phyloP scores from a whole-genome alignment of 2,113 vertebrate species.

The Vicugna pacos region DNA sequence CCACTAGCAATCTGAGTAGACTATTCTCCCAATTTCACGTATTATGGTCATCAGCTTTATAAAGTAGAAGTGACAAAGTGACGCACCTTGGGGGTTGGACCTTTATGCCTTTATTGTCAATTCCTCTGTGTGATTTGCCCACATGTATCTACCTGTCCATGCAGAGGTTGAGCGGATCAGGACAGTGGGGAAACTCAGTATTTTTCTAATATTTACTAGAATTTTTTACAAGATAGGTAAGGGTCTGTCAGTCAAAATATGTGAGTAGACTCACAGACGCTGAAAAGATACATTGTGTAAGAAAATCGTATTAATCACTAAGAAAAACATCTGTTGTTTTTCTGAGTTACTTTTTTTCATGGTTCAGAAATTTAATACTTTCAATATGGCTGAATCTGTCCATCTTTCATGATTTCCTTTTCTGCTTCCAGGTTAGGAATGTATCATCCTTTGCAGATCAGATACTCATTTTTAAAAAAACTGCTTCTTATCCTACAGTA shows the following conservation, averaged over 20 bases:
- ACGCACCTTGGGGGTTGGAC: not conserved
- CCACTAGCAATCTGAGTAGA: not conserved
- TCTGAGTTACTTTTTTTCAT: not conserved
- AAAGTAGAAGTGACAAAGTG: not conserved
- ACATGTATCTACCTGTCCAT: too few species aligned
- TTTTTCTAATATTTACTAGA: not conserved
- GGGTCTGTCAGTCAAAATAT: not conserved
- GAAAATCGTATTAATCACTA: not conserved
- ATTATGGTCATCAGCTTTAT: not conserved
- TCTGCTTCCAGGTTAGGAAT: not conserved
- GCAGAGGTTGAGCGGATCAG: not conserved
- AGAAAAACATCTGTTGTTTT: conserved; percentile 43
- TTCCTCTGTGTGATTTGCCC: not conserved
- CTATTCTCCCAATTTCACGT: not conserved
- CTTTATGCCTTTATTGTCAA: not conserved
- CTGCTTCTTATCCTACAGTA: not conserved
- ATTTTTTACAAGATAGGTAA: not conserved
- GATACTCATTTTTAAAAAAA: not conserved
- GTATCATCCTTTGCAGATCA: not conserved
- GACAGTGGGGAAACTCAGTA: not conserved
- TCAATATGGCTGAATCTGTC: not conserved
- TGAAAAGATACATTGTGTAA: not conserved
- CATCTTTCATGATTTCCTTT: not conserved
- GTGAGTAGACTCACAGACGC: not conserved
- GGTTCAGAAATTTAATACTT: conserved; percentile 27